Conservation (phyloP, 2,888 invertebrate species). For the Caenorhabditis panamensis region DNA sequence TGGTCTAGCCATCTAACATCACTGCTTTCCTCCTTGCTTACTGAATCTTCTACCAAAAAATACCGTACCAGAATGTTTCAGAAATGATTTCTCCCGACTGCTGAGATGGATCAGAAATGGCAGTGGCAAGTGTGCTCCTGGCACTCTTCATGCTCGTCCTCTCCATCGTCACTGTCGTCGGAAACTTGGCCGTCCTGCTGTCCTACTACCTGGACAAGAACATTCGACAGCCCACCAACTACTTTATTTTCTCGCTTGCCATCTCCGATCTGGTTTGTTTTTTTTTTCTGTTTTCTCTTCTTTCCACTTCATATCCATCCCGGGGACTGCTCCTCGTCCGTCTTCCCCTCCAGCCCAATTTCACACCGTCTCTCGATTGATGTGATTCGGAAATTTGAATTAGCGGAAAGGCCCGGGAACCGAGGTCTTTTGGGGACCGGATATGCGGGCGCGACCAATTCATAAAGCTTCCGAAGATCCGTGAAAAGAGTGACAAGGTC, state of each 20-base stretch:
- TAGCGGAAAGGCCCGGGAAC: constrained; percentile 7
- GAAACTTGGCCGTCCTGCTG: constrained; percentile 88
- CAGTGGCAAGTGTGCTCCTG: constrained; percentile 58
- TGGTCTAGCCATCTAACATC: no score
- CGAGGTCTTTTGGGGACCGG: not conserved
- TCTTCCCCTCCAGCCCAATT: not conserved
- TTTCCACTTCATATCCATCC: not conserved
- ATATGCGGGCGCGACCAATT: not conserved
- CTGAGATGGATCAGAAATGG: constrained; percentile 50
- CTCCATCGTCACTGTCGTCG: constrained; percentile 83
- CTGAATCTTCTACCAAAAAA: no score
- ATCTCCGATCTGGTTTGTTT: constrained; percentile 86
- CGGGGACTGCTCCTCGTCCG: not conserved
- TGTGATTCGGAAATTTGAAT: constrained; percentile 49
- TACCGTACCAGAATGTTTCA: not conserved
- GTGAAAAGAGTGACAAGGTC: not conserved
- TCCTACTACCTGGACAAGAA: constrained; percentile 81
- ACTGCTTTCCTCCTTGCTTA: not conserved
- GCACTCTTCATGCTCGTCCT: constrained; percentile 71
- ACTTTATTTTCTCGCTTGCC: constrained; percentile 98
- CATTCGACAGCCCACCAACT: constrained; percentile 95
- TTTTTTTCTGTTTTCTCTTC: not conserved
- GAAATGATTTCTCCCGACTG: constrained; percentile 1
- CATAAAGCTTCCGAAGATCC: constrained; percentile 12
- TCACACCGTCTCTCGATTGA: constrained; percentile 1